Evolutionary conservation across 2,797 vertebrate genomes (phyloP).

Genomic region (Phoeniculus purpureus): DNA sequence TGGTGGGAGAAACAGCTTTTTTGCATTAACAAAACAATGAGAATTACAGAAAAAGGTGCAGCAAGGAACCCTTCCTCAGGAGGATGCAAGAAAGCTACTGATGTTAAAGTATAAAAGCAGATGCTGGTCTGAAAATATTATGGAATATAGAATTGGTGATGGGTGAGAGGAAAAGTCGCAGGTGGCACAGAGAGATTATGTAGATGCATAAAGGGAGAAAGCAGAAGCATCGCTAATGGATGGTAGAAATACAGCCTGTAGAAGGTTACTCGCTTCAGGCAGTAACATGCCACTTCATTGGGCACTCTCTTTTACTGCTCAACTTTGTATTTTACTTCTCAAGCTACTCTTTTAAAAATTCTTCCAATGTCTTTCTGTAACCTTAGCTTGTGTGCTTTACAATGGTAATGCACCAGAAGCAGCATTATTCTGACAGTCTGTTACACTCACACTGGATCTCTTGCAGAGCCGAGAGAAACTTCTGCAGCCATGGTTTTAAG

Average conservation of each 20-base stretch:
- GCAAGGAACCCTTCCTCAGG: background rate
- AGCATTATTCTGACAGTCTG: background rate
- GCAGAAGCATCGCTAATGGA: background rate
- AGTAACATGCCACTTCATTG: background rate
- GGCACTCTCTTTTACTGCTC: background rate
- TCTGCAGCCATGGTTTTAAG: background rate
- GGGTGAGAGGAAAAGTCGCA: background rate
- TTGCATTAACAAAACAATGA: background rate
- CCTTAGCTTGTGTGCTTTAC: background rate
- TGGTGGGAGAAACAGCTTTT: background rate
- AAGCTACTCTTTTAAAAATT: background rate
- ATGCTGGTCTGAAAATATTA: background rate
- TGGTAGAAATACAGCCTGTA: background rate
- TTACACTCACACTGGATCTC: no score
- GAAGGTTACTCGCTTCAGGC: background rate
- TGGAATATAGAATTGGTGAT: background rate
- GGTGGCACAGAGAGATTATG: background rate
- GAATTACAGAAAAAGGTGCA: background rate
- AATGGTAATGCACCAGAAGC: background rate
- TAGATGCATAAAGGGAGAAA: background rate
- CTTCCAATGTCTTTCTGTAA: background rate
- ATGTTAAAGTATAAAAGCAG: background rate
- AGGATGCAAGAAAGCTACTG: background rate
- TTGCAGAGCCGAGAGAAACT: background rate
- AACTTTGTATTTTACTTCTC: background rate